Percentiles rank a stretch among this genome's conserved stretches.
phyloP scores from a whole-genome alignment of 2,113 vertebrate genomes.

The Varanus salvator region DNA sequence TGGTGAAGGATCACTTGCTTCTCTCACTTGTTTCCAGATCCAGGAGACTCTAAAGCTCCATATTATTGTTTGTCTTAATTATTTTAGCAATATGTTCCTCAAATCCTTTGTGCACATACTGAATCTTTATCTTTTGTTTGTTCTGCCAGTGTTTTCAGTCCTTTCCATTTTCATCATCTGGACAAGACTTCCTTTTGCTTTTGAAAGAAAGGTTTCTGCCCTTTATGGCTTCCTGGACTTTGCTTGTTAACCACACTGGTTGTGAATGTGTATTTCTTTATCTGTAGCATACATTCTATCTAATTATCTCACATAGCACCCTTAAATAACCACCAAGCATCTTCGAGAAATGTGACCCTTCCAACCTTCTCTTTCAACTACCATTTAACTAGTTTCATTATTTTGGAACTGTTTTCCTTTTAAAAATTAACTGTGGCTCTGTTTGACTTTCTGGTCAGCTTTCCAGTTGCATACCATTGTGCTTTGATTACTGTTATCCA shows the following conservation, averaged over 20 bases:
- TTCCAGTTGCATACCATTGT: neutral
- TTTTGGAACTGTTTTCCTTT: neutral
- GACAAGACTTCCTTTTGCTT: neutral
- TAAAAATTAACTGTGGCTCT: neutral
- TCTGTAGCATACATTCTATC: neutral
- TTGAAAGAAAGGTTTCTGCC: neutral
- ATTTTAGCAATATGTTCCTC: neutral
- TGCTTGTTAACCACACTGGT: neutral
- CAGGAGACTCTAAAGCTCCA: neutral
- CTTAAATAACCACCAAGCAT: neutral
- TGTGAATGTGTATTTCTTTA: neutral
- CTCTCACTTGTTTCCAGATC: neutral
- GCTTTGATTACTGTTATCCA: neutral
- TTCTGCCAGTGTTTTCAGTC: neutral
- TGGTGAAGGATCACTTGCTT: neutral
- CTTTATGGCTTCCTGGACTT: neutral
- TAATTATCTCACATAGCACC: neutral
- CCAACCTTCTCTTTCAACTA: neutral
- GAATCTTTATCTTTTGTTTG: neutral
- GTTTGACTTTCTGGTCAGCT: neutral
- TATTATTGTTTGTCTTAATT: neutral
- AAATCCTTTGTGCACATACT: neutral
- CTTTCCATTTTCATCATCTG: neutral
- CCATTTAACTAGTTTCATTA: neutral
- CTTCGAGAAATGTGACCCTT: neutral